These are phyloP conservation scores for Chionodraco myersi DNA, from an alignment of 2,113 vertebrate species.

Conservation along the genomic window DNA sequence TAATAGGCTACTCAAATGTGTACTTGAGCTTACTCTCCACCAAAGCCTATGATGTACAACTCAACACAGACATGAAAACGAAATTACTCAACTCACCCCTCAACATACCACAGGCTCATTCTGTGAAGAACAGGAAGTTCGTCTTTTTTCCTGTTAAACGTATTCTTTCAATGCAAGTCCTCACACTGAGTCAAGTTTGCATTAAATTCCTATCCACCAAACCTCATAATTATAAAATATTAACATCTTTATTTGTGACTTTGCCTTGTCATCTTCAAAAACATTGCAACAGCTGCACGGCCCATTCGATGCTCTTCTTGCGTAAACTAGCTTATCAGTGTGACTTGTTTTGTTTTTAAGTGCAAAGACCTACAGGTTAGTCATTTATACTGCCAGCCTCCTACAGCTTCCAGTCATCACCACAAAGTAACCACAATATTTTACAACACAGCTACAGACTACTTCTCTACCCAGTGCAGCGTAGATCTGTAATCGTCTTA, in stretches of 20 bases:
- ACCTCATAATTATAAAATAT: no score
- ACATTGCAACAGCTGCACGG: neutral
- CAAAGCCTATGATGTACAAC: no score
- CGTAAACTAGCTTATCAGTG: neutral
- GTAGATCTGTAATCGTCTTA: constrained; percentile 5
- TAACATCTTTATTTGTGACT: neutral
- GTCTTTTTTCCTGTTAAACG: constrained; percentile 5
- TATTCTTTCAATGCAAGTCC: constrained; percentile 13
- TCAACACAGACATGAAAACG: no score
- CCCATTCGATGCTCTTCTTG: neutral
- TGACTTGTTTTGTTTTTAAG: neutral
- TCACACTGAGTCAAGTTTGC: neutral
- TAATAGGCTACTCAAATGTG: no score
- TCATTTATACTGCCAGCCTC: neutral
- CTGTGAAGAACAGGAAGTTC: constrained; percentile 54
- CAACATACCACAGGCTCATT: constrained; percentile 2
- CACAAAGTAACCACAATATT: constrained; percentile 20
- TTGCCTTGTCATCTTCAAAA: neutral
- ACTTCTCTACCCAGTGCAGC: neutral
- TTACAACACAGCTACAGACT: neutral
- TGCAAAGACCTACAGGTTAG: neutral
- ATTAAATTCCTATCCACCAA: neutral
- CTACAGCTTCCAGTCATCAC: neutral
- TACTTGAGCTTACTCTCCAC: no score
- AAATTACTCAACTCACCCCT: neutral